Percentiles rank a stretch among this genome's conserved stretches.
phyloP scores from a whole-genome alignment of 2,888 invertebrate genomes.

The Odontomyia ornata region DNA sequence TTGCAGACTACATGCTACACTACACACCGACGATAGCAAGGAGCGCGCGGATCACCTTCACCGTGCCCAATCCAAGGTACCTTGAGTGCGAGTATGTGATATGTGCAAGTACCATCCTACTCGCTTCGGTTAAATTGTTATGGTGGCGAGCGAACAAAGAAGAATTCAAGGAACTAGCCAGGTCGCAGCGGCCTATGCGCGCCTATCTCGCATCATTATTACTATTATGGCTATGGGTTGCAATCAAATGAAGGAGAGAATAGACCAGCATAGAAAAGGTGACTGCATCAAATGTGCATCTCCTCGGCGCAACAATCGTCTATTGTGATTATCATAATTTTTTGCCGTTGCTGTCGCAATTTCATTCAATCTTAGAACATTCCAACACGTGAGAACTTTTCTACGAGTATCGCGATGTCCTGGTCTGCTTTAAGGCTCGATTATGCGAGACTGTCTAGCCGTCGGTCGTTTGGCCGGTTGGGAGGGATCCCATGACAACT shows the following conservation, averaged over 20 bases:
- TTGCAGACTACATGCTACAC: background rate
- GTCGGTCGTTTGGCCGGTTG: background rate
- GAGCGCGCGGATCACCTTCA: background rate
- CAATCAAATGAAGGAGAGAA: background rate
- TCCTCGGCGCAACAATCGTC: background rate
- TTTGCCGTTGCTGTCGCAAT: background rate
- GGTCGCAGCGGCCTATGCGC: background rate
- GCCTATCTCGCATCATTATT: background rate
- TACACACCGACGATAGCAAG: background rate
- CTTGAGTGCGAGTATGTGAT: too few relatives aligned
- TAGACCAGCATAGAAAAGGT: background rate
- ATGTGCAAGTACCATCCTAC: too few relatives aligned
- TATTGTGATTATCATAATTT: background rate
- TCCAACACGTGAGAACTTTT: slow-evolving; percentile 3
- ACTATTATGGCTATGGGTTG: background rate
- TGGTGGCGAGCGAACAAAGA: background rate
- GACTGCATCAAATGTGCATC: slow-evolving; percentile 2
- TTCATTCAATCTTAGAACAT: background rate
- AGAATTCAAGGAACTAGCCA: background rate
- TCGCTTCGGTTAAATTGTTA: too few relatives aligned
- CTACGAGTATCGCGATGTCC: background rate
- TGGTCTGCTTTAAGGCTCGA: background rate
- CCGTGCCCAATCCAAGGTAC: background rate
- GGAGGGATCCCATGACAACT: slow-evolving; percentile 19
- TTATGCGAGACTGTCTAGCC: background rate